These are phyloP conservation scores for Phymastichus coffea DNA, from an alignment of 1,140 invertebrate species.

Conservation along the genomic window DNA sequence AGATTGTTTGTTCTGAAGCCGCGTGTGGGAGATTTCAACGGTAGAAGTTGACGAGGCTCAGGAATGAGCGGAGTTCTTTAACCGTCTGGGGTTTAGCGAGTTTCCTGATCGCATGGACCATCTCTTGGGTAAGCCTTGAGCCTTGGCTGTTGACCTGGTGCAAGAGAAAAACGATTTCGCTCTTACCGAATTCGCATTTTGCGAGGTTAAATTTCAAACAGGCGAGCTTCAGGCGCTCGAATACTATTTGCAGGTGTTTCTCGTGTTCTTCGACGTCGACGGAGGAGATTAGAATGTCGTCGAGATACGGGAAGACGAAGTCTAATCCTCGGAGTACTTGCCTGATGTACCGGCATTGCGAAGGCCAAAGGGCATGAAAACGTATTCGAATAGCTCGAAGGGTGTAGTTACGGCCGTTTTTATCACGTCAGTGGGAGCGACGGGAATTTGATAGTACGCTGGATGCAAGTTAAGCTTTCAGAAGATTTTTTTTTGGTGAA, in stretches of 20 bases:
- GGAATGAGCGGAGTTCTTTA: slow-evolving; percentile 36
- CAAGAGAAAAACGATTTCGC: slow-evolving; percentile 30
- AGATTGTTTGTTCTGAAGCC: slow-evolving; percentile 30
- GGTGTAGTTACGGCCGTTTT: slow-evolving; percentile 47
- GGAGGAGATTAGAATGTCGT: slow-evolving; percentile 43
- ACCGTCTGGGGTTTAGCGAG: slow-evolving; percentile 32
- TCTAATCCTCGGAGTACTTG: slow-evolving; percentile 31
- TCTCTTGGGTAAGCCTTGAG: slow-evolving; percentile 17
- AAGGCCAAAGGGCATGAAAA: background rate
- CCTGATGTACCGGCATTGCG: slow-evolving; percentile 46
- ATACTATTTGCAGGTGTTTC: background rate
- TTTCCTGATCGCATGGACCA: slow-evolving; percentile 28
- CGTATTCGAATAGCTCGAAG: slow-evolving; percentile 43
- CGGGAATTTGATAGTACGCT: slow-evolving; percentile 56
- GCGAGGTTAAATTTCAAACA: background rate
- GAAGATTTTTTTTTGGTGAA: slow-evolving; percentile 47
- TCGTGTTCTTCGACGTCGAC: background rate
- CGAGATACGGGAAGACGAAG: slow-evolving; percentile 45
- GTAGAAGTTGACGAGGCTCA: slow-evolving; percentile 45
- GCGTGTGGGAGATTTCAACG: slow-evolving; percentile 36
- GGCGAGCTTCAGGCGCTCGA: background rate
- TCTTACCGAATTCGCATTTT: background rate
- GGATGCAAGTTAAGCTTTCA: slow-evolving; percentile 50
- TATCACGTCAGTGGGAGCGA: slow-evolving; percentile 36
- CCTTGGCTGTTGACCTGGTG: slow-evolving; percentile 26